Base-by-base conservation (phyloP, 2,797 vertebrate genomes). In the Protosalanx chinensis region DNA sequence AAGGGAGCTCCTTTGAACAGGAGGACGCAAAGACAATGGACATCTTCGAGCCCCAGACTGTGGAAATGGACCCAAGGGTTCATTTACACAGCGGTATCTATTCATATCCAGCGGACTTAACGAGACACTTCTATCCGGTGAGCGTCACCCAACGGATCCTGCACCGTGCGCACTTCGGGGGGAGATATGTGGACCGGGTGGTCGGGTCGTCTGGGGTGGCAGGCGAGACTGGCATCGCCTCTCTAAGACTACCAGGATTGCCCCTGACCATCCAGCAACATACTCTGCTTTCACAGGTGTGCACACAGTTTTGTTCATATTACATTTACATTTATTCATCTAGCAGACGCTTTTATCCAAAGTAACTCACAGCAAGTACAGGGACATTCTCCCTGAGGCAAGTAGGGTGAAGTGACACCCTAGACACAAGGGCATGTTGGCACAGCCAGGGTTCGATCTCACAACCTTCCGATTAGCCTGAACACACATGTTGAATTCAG, bases 221-320 rank as follows among this genome's bases (percentile, higher is more conserved):
- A 35, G 88, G 84, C 1, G 90, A 84, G 79, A 91, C 84, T 32
- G 93, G 93, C 89, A 91, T 90, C 70, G 90, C 88, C 18, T 53
- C 46, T 0, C 91, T 88, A 74, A 90, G 92, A 88, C 88, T 92
- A 23, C 85, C 89, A 0, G 87, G 90, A 27, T 78, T 93, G 67
- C 93, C 93, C 13, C 88, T 93, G 75, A 90, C 92, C 79, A 87
- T 93, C 20, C 94, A 94, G 57, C 94, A 94, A 80, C 95, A 94
- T 0, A 82, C 92, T 62, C 81, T 94, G 85, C 92, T 93, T 10
- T 93, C 93, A 0, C 93, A 94, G 93, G 93, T 95, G 82, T 57
- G 53, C 20, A 46, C 7, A 46, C 41, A 3, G 13, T 46, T 46
- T 46, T 46, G 41, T 46, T 46, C 7, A 46, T 46, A 8, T 46